Percentiles rank a stretch among this genome's conserved stretches.
Conservation (phyloP, 92 coral and sea anemone genomes). For the Bergia puertoricense region DNA sequence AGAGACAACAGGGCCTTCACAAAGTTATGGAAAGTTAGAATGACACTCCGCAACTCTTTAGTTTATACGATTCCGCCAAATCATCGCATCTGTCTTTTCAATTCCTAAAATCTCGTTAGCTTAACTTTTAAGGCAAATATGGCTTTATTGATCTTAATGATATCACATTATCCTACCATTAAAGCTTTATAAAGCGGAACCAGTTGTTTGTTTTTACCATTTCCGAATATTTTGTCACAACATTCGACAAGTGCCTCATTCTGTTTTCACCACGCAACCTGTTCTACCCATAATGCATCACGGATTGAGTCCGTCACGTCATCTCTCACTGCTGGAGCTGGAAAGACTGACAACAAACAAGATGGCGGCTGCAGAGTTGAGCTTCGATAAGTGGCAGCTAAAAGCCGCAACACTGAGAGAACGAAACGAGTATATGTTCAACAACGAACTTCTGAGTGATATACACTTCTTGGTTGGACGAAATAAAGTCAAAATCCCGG, state of each 20-base stretch:
- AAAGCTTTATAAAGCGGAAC: slow-evolving; percentile 12
- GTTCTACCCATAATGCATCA: slow-evolving; percentile 30
- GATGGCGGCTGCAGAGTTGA: slow-evolving; percentile 69
- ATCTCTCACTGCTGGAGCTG: not conserved
- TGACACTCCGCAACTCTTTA: too few relatives aligned
- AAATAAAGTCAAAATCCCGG: slow-evolving; percentile 69
- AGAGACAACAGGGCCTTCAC: too few relatives aligned
- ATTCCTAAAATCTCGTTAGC: not conserved
- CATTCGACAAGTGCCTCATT: slow-evolving; percentile 17
- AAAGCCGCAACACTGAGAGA: slow-evolving; percentile 89
- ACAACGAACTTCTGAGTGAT: slow-evolving; percentile 83
- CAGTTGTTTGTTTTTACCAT: not conserved
- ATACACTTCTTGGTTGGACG: slow-evolving; percentile 79
- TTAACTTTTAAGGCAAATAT: not conserved
- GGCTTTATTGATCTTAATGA: slow-evolving; percentile 1
- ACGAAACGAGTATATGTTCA: slow-evolving; percentile 82
- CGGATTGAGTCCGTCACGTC: slow-evolving; percentile 13
- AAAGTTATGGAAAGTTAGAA: too few relatives aligned
- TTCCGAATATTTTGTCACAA: slow-evolving; percentile 16
- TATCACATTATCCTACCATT: not conserved
- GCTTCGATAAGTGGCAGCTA: slow-evolving; percentile 82
- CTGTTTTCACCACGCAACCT: slow-evolving; percentile 1
- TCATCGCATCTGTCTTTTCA: not conserved
- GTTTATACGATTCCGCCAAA: not conserved
- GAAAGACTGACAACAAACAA: slow-evolving; percentile 51